phyloP scores from a whole-genome alignment of 2,113 vertebrate genomes.

The Pedionomus torquatus region DNA sequence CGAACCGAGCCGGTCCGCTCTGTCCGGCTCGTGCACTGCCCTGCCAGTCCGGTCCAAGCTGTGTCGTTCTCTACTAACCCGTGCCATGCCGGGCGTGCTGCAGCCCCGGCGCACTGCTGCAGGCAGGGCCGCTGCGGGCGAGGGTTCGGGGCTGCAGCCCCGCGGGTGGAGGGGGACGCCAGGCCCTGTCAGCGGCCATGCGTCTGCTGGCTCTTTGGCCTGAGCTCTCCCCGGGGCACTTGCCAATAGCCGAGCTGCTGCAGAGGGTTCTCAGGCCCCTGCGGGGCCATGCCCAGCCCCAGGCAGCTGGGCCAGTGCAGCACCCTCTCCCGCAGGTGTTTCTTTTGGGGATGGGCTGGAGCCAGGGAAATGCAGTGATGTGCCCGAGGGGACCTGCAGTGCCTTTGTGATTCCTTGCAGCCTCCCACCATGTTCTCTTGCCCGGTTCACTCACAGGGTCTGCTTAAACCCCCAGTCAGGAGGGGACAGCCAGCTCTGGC shows the following conservation, averaged over 20 bases:
- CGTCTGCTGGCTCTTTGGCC: not conserved
- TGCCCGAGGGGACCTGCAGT: not conserved
- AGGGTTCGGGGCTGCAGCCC: not conserved
- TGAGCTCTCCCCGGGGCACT: not conserved
- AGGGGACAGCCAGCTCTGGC: not conserved
- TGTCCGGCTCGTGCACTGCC: not conserved
- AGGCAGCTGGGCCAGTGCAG: not conserved
- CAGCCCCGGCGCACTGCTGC: slow-evolving; percentile 30
- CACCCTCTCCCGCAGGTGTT: not conserved
- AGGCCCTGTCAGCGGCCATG: not conserved
- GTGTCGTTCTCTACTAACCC: not conserved
- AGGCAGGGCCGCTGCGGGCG: not conserved
- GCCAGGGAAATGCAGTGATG: not conserved
- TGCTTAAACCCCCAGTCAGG: not conserved
- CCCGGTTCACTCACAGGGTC: not conserved
- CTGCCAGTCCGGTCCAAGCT: not conserved
- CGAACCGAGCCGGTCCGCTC: not conserved
- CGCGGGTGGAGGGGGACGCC: not conserved
- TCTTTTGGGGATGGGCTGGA: not conserved
- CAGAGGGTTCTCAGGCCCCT: not conserved
- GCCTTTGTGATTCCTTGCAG: not conserved
- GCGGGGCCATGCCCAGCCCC: not conserved
- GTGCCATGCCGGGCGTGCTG: not conserved
- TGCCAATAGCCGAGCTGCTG: not conserved
- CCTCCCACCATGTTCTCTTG: not conserved